phyloP scores from a whole-genome alignment of 2,113 vertebrate genomes.

The Notothenia coriiceps region DNA sequence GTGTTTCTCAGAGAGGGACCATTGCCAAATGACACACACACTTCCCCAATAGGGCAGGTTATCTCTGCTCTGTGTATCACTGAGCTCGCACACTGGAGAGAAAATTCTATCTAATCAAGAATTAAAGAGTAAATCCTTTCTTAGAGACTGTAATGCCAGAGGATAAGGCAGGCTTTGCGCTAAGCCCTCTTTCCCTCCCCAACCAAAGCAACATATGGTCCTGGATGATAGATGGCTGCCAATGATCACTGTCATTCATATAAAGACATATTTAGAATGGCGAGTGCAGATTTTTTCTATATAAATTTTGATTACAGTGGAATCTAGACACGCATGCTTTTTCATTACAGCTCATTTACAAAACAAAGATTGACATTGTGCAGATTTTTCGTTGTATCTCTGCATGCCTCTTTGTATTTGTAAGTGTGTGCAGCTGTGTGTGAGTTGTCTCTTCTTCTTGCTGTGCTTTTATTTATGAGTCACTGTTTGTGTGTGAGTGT shows the following conservation, averaged over 20 bases:
- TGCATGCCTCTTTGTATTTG: slow-evolving; percentile 45
- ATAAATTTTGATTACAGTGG: slow-evolving; percentile 49
- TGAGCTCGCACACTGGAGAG: slow-evolving; percentile 69
- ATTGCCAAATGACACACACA: slow-evolving; percentile 38
- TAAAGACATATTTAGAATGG: slow-evolving; percentile 68
- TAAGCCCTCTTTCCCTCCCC: slow-evolving; percentile 80
- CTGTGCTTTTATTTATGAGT: slow-evolving; percentile 61
- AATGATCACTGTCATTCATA: slow-evolving; percentile 72
- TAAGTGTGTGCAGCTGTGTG: slow-evolving; percentile 61
- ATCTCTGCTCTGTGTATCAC: slow-evolving; percentile 72
- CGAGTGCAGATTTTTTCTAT: slow-evolving; percentile 52
- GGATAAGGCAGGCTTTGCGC: slow-evolving; percentile 86
- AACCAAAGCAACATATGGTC: slow-evolving; percentile 85
- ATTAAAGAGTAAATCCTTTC: slow-evolving; percentile 88
- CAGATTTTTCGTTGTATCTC: slow-evolving; percentile 20
- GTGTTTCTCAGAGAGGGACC: slow-evolving; percentile 22
- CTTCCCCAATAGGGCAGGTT: slow-evolving; percentile 63
- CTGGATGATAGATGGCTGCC: slow-evolving; percentile 75
- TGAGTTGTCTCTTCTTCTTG: slow-evolving; percentile 31
- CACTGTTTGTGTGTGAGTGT: slow-evolving; percentile 53
- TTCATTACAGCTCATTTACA: slow-evolving; percentile 34
- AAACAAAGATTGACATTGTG: slow-evolving; percentile 17
- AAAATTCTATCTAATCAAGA: slow-evolving; percentile 88
- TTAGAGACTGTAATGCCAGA: slow-evolving; percentile 85
- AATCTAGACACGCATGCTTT: slow-evolving; percentile 1